Base-by-base conservation (phyloP, 1,140 invertebrate species). In the Aethina tumida region DNA sequence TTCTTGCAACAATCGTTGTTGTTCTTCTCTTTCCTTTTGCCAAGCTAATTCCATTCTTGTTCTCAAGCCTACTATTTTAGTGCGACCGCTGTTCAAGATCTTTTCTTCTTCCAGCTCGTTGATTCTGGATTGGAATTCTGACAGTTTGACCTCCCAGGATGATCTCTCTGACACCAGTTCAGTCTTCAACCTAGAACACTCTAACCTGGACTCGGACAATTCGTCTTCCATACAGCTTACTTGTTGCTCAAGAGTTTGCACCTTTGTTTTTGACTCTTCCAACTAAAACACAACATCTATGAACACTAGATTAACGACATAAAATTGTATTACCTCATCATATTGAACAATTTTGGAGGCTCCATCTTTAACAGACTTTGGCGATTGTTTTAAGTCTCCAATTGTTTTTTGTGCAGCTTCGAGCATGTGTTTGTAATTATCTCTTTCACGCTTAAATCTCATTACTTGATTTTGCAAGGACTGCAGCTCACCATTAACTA, bases 11-110 rank as follows among this genome's bases (percentile, higher is more conserved):
- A 95, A 64, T 5, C 89, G 70, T 49, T 92, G 89, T 52, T 95
- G 89, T 54, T 95, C 89, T 53, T 89, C 83, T 35, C 92, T 69
- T 60, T 97, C 93, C 58, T 94, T 95, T 52, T 94, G 89, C 92
- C 92, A 97, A 1, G 90, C 88, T 8, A 94, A 63, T 58, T 96
- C 91, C 73, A 96, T 80, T 22, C 86, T 75, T 1, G 89, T 89
- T 56, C 85, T 81, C 29, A 90, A 65, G 14, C 87, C 86, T 3
- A 84, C 80, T 44, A 89, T 80, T 55, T 88, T 83, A 0, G 85
- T 83, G 37, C 88, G 69, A 39, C 85, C 87, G 39, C 81, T 84
- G 2, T 73, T 74, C 4, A 89, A 63, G 26, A 89, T 65, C 34
- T 81, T 68, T 37, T 90, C 85, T 62, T 90, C 86, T 62, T 90